phyloP scores from a whole-genome alignment of 2,113 vertebrate genomes.

The Thomomys bottae region DNA sequence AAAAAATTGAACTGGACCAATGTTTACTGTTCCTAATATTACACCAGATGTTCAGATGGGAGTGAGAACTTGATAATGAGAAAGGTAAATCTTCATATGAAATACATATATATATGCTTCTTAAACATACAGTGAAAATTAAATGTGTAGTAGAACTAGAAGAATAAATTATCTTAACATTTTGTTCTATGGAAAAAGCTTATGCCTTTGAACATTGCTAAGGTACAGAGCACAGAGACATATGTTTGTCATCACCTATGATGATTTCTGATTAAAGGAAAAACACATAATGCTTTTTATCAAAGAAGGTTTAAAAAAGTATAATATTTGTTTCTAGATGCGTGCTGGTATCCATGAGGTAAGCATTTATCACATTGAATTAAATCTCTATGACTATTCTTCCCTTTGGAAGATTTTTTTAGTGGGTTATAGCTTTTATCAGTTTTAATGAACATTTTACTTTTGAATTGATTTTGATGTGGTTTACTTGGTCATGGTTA shows the following conservation, averaged over 20 bases:
- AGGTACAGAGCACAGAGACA: background rate
- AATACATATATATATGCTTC: constrained; percentile 17
- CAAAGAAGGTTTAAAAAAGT: constrained; percentile 26
- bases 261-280: constrained; percentile 52
- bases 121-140: constrained; percentile 50
- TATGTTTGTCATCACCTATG: constrained; percentile 33
- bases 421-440: background rate
- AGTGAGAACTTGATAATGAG: constrained; percentile 19
- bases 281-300: constrained; percentile 34
- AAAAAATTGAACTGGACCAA: constrained; percentile 22
- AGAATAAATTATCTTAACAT: constrained; percentile 17
- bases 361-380: background rate
- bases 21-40: constrained; percentile 39
- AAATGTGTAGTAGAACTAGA: constrained; percentile 35
- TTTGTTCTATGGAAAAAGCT: background rate
- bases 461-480: background rate
- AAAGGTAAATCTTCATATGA: constrained; percentile 34
- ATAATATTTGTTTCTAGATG: background rate
- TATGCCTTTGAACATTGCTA: constrained; percentile 63
- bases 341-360: background rate
- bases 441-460: constrained; percentile 13
- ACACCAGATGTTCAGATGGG: background rate
- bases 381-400: background rate
- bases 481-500: background rate
- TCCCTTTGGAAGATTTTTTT: constrained; percentile 13